These are phyloP conservation scores for Cervus canadensis DNA, from an alignment of 2,113 vertebrate species.

Conservation along the genomic window DNA sequence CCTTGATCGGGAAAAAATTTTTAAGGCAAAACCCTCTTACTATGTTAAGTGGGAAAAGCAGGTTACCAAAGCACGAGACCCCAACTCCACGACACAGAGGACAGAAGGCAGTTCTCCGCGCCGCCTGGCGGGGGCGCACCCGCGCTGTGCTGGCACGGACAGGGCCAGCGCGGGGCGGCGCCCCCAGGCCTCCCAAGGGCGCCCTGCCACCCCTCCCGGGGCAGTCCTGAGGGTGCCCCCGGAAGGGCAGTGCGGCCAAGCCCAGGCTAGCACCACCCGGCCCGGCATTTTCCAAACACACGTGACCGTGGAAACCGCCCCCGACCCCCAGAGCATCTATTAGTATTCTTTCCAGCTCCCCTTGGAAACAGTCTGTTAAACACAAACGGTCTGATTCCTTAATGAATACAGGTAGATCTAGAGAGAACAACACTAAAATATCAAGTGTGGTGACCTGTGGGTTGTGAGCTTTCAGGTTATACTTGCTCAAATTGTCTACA, in stretches of 20 bases:
- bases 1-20: not conserved
- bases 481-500: not conserved
- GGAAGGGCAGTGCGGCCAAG: not conserved
- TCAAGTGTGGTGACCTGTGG: not conserved
- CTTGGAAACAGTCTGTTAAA: not conserved
- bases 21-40: not conserved
- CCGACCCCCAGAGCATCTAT: not conserved
- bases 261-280: not conserved
- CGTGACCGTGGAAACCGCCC: not conserved
- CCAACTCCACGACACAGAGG: not conserved
- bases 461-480: not conserved
- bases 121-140: accelerated
- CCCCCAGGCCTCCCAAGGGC: not conserved
- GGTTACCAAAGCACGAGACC: not conserved
- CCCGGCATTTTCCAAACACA: not conserved
- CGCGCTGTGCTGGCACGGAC: not conserved
- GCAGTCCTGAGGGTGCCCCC: not conserved
- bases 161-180: accelerated
- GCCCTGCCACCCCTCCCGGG: not conserved
- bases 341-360: not conserved
- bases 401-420: not conserved
- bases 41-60: not conserved
- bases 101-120: not conserved
- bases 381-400: not conserved
- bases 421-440: not conserved